Percentiles rank a stretch among this genome's conserved stretches.
Conservation (phyloP, 2,888 invertebrate genomes). For the Dorcus hopei region DNA sequence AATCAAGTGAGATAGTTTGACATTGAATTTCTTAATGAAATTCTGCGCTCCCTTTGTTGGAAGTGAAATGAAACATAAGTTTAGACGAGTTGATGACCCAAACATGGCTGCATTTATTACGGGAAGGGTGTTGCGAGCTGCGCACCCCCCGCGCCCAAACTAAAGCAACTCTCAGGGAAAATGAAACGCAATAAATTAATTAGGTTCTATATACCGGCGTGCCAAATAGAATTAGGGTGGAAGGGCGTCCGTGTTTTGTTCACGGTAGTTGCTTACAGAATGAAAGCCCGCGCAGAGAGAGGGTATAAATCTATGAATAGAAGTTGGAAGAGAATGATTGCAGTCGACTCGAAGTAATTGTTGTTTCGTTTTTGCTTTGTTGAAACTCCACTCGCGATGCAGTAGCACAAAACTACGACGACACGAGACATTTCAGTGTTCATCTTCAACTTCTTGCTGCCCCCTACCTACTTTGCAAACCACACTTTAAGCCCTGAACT, state of each 20-base stretch:
- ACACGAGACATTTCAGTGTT: neutral
- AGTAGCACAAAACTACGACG: neutral
- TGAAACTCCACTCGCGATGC: neutral
- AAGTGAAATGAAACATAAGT: neutral
- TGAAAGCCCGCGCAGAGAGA: slow-evolving; percentile 20
- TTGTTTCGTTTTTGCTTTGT: slow-evolving; percentile 18
- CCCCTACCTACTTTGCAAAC: no score
- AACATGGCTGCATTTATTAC: neutral
- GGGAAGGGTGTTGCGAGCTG: neutral
- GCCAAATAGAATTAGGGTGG: slow-evolving; percentile 32
- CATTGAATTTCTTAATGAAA: no score
- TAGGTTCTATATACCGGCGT: slow-evolving; percentile 40
- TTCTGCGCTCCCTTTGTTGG: neutral
- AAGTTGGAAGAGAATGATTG: slow-evolving; percentile 15
- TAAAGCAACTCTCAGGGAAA: slow-evolving; percentile 25
- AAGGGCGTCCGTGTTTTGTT: slow-evolving; percentile 26
- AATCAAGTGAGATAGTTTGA: no score
- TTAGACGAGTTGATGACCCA: neutral
- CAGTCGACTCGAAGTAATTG: slow-evolving; percentile 22
- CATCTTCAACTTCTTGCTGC: neutral
- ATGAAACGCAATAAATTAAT: slow-evolving; percentile 46
- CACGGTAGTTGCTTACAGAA: slow-evolving; percentile 21
- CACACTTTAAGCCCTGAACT: no score
- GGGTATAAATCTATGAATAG: slow-evolving; percentile 22
- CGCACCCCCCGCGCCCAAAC: neutral